Evolutionary conservation across 1,140 invertebrate genomes (phyloP), one percentile per base, ranked within the genome.

Genomic region (Paraescarpia echinospica): DNA sequence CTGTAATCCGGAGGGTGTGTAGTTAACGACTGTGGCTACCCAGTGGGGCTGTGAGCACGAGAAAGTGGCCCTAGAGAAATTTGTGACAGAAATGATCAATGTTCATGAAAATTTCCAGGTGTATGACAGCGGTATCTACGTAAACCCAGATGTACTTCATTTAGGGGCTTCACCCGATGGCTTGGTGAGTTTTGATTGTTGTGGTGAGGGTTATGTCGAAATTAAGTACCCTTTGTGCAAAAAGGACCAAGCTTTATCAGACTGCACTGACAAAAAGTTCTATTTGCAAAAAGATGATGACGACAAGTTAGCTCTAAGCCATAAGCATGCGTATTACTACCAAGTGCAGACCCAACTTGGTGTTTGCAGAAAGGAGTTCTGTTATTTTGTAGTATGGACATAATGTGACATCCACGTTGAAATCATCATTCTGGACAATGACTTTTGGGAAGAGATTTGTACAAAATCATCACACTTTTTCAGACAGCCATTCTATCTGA

Each of bases 71-170:
- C 89, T 5, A 9, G 89, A 34, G 5, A 90, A 6, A 90, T 90
- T 90, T 33, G n/a, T 90, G 9, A 33, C 6, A 35, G n/a, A 9
- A 90, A 90, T 90, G 89, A 9, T 33, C 9, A 8, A 1, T 18
- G 89, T 34, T 90, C 94, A 94, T 92, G 93, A 91, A 1, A 92
- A 93, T 91, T 91, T 93, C 34, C n/a, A 31, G 35, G 35, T 94
- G 4, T 41, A 33, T 51, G 93, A 94, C 6, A 33, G 92, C 93
- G 94, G 94, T 0, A 93, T 94, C 18, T n/a, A 89, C 34, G 92
- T 94, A n/a, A 93, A 93, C 59, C 35, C 91, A 35, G 90, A 93
- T 2, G 91, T 89, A n/a, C 94, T 93, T 33, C 93, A 91, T 89
- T 90, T 91, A 59, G 34, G 91, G 1, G 91, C 91, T 59, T 41